phyloP scores from a whole-genome alignment of 2,113 vertebrate genomes.

The Heteronetta atricapilla region DNA sequence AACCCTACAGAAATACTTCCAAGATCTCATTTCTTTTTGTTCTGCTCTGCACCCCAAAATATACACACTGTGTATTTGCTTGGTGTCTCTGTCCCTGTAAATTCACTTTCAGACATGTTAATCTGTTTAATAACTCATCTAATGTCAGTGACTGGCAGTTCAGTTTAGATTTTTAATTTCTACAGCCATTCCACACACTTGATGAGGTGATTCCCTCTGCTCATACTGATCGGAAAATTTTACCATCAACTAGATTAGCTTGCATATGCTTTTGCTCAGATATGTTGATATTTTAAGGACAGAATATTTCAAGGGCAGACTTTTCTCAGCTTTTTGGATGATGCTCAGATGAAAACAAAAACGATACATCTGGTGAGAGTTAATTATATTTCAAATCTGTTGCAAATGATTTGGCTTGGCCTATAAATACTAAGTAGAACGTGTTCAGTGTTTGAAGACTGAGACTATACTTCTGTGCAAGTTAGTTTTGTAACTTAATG shows the following conservation, averaged over 20 bases:
- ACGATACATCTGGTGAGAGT: background rate
- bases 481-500: background rate
- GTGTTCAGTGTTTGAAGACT: background rate
- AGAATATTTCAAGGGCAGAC: slow-evolving; percentile 10
- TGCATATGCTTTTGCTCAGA: background rate
- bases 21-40: background rate
- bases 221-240: background rate
- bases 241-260: background rate
- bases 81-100: background rate
- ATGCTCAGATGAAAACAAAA: background rate
- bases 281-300: slow-evolving; percentile 5
- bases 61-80: background rate
- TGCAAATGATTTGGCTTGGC: background rate
- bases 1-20: background rate
- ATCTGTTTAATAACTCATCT: slow-evolving; percentile 3
- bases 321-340: background rate
- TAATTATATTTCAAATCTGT: slow-evolving; percentile 24
- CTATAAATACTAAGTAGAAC: background rate
- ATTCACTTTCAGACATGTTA: background rate
- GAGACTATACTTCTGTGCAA: background rate
- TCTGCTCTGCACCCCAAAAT: background rate
- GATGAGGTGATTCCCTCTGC: background rate
- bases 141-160: background rate
- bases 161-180: background rate
- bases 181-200: background rate